A percentile compares a stretch with the other conserved stretches of the same genome.
These are phyloP conservation scores for Paralvinella palmiformis DNA, from an alignment of 1,140 invertebrate species.

Conservation along the genomic window DNA sequence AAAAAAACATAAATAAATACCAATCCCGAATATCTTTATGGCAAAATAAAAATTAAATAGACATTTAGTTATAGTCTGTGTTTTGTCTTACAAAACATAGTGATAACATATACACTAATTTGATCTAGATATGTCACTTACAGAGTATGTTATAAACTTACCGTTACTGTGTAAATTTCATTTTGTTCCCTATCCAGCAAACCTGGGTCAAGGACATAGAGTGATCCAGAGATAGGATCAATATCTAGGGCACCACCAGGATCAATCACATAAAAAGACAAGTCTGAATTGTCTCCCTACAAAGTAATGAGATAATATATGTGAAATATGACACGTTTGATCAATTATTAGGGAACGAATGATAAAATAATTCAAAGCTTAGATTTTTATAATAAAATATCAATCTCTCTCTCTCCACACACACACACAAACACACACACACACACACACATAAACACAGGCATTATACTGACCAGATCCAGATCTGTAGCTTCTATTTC, in stretches of 20 bases:
- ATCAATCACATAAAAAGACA: background rate
- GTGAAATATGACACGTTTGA: background rate
- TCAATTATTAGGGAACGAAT: background rate
- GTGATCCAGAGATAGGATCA: background rate
- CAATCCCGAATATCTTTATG: too few relatives aligned
- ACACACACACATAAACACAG: too few relatives aligned
- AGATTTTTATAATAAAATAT: background rate
- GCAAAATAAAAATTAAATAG: too few relatives aligned
- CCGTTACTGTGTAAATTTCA: background rate
- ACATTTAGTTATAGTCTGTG: too few relatives aligned
- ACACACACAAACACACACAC: too few relatives aligned
- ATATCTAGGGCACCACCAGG: background rate
- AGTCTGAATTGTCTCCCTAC: background rate
- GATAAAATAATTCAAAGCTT: background rate
- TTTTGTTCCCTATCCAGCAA: slow-evolving; percentile 3
- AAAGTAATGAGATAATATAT: background rate
- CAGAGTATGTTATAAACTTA: background rate
- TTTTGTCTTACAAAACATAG: too few relatives aligned
- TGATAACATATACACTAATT: too few relatives aligned
- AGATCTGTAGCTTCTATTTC: background rate
- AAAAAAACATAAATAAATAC: too few relatives aligned
- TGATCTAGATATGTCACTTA: too few relatives aligned
- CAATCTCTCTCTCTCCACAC: too few relatives aligned
- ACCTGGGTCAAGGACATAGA: background rate
- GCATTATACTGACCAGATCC: background rate